These are phyloP conservation scores for Microtus californicus DNA, from an alignment of 2,797 vertebrate species.

Conservation along the genomic window DNA sequence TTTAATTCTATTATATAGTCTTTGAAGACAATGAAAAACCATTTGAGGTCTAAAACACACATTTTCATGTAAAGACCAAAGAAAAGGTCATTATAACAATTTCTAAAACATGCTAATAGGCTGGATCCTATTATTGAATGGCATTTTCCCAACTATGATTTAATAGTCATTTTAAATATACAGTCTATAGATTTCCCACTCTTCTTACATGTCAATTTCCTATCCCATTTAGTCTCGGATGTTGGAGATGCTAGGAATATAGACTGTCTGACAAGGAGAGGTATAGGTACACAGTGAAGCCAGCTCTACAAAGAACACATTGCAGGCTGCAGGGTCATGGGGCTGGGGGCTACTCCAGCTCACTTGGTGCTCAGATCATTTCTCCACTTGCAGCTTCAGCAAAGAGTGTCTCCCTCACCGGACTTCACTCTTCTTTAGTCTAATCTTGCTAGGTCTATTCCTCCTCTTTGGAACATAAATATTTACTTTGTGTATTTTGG, in stretches of 20 bases:
- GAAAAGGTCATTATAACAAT: background rate
- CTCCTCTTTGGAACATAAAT: background rate
- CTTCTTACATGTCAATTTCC: background rate
- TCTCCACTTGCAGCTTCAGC: background rate
- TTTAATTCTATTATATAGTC: conserved; percentile 46
- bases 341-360: background rate
- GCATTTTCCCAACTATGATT: background rate
- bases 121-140: conserved; percentile 6
- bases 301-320: background rate
- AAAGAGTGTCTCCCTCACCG: background rate
- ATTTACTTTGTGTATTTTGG: background rate
- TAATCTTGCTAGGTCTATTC: background rate
- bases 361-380: background rate
- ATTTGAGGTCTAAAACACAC: background rate
- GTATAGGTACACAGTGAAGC: background rate
- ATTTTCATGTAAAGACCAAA: conserved; percentile 46
- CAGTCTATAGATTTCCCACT: background rate
- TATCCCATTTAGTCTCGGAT: background rate
- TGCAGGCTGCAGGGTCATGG: background rate
- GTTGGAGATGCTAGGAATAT: background rate
- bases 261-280: background rate
- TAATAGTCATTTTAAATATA: background rate
- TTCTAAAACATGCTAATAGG: conserved; percentile 29
- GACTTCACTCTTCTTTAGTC: background rate
- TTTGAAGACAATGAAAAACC: conserved; percentile 1